A percentile compares a stretch with the other conserved stretches of the same genome.
Conservation (phyloP, 2,888 invertebrate species). For the Pachycephus smyrnensis region DNA sequence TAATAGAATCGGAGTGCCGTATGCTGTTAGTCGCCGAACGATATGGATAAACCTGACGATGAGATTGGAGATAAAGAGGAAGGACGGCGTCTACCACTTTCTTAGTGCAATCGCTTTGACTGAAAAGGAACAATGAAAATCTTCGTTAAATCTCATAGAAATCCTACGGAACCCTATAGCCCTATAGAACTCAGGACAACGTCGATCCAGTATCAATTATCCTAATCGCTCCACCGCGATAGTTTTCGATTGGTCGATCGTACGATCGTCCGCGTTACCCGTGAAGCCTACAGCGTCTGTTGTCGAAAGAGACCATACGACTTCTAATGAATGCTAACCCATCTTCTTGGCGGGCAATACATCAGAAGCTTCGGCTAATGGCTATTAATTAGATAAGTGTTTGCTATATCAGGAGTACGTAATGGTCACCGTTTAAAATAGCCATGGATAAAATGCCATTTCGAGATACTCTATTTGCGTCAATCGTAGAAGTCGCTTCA, state of each 20-base stretch:
- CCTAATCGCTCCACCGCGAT: too few relatives aligned
- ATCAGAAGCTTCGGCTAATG: constrained; percentile 49
- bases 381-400: constrained; percentile 64
- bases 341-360: constrained; percentile 27
- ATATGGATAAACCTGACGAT: constrained; percentile 47
- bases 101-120: background rate
- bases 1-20: constrained; percentile 55
- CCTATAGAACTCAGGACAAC: background rate
- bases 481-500: constrained; percentile 4
- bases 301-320: constrained; percentile 34
- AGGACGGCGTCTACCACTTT: background rate
- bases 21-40: constrained; percentile 44
- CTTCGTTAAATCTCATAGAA: background rate
- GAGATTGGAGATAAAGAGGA: constrained; percentile 31
- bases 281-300: constrained; percentile 27
- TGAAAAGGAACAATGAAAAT: background rate
- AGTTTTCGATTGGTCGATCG: too few relatives aligned
- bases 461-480: constrained; percentile 37
- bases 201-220: too few relatives aligned
- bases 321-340: constrained; percentile 31
- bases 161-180: background rate
- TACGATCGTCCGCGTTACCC: too few relatives aligned
- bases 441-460: constrained; percentile 46
- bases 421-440: constrained; percentile 58
- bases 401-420: constrained; percentile 53